phyloP scores from a whole-genome alignment of 2,888 invertebrate species.

The Orchesella flavescens region DNA sequence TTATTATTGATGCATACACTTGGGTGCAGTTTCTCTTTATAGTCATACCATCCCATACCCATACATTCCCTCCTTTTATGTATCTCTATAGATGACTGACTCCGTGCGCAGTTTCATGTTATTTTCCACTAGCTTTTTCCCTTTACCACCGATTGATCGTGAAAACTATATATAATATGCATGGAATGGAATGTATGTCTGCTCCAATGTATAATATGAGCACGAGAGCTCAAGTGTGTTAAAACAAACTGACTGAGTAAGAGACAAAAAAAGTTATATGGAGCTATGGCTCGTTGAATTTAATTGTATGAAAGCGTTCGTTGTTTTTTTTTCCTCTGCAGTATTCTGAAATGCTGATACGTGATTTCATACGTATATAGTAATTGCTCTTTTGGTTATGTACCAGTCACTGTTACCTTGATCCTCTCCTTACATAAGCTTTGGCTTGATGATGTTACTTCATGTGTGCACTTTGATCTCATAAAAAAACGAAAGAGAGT shows the following conservation, averaged over 20 bases:
- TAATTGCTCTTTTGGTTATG: conserved; percentile 26
- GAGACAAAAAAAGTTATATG: too few species aligned
- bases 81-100: too few species aligned
- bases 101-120: not conserved
- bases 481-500: too few species aligned
- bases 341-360: not conserved
- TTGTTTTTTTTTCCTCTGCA: conserved; percentile 21
- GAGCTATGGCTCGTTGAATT: conserved; percentile 4
- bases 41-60: not conserved
- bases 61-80: not conserved
- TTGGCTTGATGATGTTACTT: not conserved
- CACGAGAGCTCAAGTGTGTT: too few species aligned
- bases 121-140: not conserved
- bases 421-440: not conserved
- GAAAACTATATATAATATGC: not conserved
- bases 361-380: conserved; percentile 14
- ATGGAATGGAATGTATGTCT: not conserved
- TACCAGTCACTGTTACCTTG: not conserved
- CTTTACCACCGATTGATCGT: not conserved
- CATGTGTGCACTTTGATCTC: not conserved
- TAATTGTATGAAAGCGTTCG: conserved; percentile 19
- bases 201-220: too few species aligned
- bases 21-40: conserved; percentile 55
- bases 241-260: too few species aligned
- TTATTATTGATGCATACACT: conserved; percentile 45